Evolutionary conservation across 2,113 vertebrate genomes (phyloP).

Genomic region (Rutilus rutilus): DNA sequence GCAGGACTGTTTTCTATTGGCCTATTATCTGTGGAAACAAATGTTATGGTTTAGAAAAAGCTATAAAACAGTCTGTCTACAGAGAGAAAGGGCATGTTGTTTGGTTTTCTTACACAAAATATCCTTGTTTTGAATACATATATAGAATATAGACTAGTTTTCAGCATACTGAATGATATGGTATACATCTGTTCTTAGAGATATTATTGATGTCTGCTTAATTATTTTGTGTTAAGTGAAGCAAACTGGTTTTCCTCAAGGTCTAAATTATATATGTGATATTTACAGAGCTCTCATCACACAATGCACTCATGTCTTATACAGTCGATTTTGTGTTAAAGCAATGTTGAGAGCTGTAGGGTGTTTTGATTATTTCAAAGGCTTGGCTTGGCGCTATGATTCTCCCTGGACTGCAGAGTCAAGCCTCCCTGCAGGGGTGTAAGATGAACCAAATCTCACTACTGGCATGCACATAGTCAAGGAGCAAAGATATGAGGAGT

Average conservation of each 20-base stretch:
- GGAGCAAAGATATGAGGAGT: neutral
- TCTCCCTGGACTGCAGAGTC: slow-evolving; percentile 38
- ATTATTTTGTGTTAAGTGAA: slow-evolving; percentile 10
- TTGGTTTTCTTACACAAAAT: neutral
- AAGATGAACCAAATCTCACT: neutral
- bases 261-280: slow-evolving; percentile 44
- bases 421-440: slow-evolving; percentile 30
- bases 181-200: neutral
- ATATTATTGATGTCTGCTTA: neutral
- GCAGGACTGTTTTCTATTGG: neutral
- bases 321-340: slow-evolving; percentile 39
- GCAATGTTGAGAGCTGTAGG: slow-evolving; percentile 33
- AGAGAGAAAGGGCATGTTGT: neutral
- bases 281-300: slow-evolving; percentile 9
- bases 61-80: neutral
- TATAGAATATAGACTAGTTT: neutral
- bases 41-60: neutral
- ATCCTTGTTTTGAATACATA: neutral
- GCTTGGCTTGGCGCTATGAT: slow-evolving; percentile 35
- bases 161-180: neutral
- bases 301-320: slow-evolving; percentile 55
- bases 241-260: neutral
- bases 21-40: neutral
- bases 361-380: slow-evolving; percentile 46
- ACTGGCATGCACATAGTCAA: slow-evolving; percentile 3